phyloP scores from a whole-genome alignment of 1,140 invertebrate genomes.

The Goniozus legneri region DNA sequence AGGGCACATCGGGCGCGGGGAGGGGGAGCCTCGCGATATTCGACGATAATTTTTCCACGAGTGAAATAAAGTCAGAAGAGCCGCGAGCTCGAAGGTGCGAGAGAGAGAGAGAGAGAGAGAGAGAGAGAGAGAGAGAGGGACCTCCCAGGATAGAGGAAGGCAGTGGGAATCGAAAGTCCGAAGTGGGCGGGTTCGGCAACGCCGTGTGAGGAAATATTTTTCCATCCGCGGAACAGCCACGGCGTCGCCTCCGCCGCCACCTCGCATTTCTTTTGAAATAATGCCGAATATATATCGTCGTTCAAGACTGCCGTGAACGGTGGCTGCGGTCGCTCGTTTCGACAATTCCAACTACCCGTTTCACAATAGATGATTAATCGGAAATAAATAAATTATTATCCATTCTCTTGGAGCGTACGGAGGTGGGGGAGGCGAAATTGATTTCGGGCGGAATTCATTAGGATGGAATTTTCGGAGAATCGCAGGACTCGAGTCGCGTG shows the following conservation, averaged over 20 bases:
- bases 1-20: slow-evolving; percentile 1
- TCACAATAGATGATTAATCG: no score
- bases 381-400: no score
- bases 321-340: no score
- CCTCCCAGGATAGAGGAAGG: slow-evolving; percentile 1
- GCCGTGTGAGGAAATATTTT: slow-evolving; percentile 43
- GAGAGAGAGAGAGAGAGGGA: slow-evolving; percentile 26
- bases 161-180: slow-evolving; percentile 21
- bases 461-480: no score
- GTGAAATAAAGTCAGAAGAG: slow-evolving; percentile 43
- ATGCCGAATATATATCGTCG: slow-evolving; percentile 28
- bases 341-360: no score
- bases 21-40: slow-evolving; percentile 27
- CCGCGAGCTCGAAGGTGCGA: slow-evolving; percentile 24
- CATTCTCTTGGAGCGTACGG: no score
- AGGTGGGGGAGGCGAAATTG: no score
- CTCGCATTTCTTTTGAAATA: slow-evolving; percentile 24
- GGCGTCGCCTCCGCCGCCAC: slow-evolving; percentile 8
- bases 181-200: slow-evolving; percentile 28
- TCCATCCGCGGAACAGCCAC: slow-evolving; percentile 29
- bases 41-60: slow-evolving; percentile 36
- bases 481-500: no score
- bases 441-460: no score
- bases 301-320: not conserved
- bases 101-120: slow-evolving; percentile 21